These are phyloP conservation scores for Solea senegalensis DNA, from an alignment of 2,113 vertebrate species.

Conservation along the genomic window DNA sequence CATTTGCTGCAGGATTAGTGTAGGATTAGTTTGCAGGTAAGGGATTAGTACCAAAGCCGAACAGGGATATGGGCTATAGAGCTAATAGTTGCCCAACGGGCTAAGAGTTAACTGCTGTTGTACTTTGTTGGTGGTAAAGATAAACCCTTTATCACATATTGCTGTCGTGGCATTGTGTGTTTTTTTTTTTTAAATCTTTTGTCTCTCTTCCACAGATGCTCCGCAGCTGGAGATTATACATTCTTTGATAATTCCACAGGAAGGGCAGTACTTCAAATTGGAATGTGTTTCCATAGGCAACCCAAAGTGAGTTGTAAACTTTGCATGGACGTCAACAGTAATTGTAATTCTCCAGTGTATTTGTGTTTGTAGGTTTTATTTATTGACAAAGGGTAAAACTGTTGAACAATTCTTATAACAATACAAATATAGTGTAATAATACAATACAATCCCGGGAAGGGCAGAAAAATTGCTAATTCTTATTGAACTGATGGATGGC, in stretches of 20 bases:
- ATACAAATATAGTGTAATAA: too few species aligned
- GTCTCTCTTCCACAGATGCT: constrained; percentile 86
- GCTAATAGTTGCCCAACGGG: constrained; percentile 51
- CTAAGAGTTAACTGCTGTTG: constrained; percentile 45
- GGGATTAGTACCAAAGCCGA: constrained; percentile 67
- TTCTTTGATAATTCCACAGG: constrained; percentile 92
- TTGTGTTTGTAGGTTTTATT: not conserved
- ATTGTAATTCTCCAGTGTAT: not conserved
- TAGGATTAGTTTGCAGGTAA: constrained; percentile 74
- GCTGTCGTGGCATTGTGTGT: constrained; percentile 18
- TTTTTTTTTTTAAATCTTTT: constrained; percentile 29
- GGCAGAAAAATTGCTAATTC: too few species aligned
- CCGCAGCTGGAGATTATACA: constrained; percentile 92
- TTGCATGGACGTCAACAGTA: too few species aligned
- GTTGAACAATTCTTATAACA: too few species aligned
- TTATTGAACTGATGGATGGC: too few species aligned
- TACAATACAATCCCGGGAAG: too few species aligned
- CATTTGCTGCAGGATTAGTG: constrained; percentile 70
- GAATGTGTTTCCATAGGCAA: constrained; percentile 98
- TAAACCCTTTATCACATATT: constrained; percentile 22
- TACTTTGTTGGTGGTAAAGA: constrained; percentile 37
- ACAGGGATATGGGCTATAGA: constrained; percentile 42
- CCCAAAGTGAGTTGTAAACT: constrained; percentile 89
- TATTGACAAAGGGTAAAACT: too few species aligned
- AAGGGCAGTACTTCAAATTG: constrained; percentile 95